These are phyloP conservation scores for Arctocebus calabarensis DNA, from an alignment of 2,797 vertebrate species.

Conservation along the genomic window DNA sequence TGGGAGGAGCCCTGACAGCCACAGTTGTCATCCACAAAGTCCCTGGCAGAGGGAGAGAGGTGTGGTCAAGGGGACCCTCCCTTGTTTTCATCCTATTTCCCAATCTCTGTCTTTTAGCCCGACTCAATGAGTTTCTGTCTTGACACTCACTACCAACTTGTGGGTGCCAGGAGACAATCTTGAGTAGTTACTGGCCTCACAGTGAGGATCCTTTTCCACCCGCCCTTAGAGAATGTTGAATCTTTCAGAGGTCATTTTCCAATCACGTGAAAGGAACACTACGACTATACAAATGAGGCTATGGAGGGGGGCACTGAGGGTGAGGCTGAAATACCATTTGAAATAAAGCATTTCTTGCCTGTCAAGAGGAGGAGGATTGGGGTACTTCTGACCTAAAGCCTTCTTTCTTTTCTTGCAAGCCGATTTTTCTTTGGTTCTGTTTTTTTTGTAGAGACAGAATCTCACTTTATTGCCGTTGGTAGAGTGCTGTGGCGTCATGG, in stretches of 20 bases:
- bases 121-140: not conserved
- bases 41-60: not conserved
- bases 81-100: not conserved
- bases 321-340: no score
- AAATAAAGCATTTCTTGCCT: no score
- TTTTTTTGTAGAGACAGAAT: no score
- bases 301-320: not conserved
- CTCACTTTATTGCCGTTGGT: no score
- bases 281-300: not conserved
- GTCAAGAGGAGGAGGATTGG: no score
- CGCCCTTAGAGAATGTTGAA: not conserved
- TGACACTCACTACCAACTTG: not conserved
- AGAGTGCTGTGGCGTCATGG: no score
- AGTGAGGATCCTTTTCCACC: not conserved
- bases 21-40: not conserved
- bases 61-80: not conserved
- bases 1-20: not conserved
- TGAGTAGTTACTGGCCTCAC: not conserved
- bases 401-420: no score
- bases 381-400: no score
- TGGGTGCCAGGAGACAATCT: not conserved
- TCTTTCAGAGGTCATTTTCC: not conserved
- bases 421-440: no score
- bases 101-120: not conserved
- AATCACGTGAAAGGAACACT: not conserved